A percentile compares a stretch with the other conserved stretches of the same genome.
These are phyloP conservation scores for Pseudococcus jackbeardsleyi DNA, from an alignment of 2,888 invertebrate species.

Conservation along the genomic window DNA sequence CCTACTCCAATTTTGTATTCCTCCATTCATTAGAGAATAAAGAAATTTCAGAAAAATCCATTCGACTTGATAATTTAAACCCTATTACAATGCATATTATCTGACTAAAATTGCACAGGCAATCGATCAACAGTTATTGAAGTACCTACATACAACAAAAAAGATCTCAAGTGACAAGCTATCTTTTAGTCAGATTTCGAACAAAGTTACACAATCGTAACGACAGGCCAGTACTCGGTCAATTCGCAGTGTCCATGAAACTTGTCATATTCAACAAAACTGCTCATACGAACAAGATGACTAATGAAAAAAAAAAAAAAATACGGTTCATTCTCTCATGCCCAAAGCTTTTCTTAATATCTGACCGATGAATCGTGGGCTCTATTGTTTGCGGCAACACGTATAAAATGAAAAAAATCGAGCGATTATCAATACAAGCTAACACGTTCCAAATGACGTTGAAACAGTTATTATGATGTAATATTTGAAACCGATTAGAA, in stretches of 20 bases:
- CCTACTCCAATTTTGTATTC: too few species aligned
- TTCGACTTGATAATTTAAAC: neutral
- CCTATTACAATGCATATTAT: neutral
- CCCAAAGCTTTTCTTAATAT: neutral
- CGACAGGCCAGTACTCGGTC: neutral
- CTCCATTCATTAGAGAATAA: neutral
- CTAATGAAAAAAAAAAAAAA: neutral
- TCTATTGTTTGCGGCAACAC: conserved; percentile 16
- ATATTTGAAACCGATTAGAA: neutral
- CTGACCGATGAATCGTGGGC: neutral
- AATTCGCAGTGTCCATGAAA: neutral
- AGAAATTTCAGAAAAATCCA: neutral
- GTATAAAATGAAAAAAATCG: neutral
- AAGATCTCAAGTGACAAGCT: neutral
- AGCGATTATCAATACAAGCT: neutral
- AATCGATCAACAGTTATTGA: neutral
- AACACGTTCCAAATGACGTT: neutral
- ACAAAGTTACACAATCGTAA: neutral
- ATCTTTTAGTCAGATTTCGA: neutral
- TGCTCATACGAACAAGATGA: neutral
- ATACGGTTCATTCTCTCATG: conserved; percentile 9
- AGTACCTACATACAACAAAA: neutral
- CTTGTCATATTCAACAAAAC: neutral
- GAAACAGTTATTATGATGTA: neutral
- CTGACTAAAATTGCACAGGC: neutral